These are phyloP conservation scores for Tipula helvola DNA, from an alignment of 2,888 invertebrate genomes.

Conservation along the genomic window DNA sequence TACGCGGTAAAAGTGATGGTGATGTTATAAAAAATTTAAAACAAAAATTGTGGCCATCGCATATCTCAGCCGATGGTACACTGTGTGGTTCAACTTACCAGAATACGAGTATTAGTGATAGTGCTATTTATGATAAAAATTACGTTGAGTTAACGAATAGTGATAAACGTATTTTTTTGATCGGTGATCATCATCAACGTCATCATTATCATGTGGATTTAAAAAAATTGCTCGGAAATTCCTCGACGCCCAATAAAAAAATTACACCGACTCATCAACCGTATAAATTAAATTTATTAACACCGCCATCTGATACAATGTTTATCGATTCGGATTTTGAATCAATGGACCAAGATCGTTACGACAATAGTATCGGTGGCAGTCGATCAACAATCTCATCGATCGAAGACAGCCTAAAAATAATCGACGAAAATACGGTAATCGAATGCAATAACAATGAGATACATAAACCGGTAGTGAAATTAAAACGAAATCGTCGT, in stretches of 20 bases:
- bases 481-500: not conserved
- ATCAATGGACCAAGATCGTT: constrained; percentile 19
- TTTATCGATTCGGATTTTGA: constrained; percentile 21
- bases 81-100: not conserved
- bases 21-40: constrained; percentile 6
- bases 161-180: not conserved
- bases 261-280: not conserved
- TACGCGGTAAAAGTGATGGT: constrained; percentile 4
- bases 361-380: not conserved
- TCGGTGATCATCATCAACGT: not conserved
- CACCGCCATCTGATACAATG: constrained; percentile 11
- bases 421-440: not conserved
- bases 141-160: too few relatives aligned
- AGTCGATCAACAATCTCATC: not conserved
- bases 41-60: not conserved
- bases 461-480: not conserved
- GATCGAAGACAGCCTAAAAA: not conserved
- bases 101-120: not conserved
- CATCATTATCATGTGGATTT: not conserved
- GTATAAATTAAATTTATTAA: constrained; percentile 10
- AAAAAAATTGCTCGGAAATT: not conserved
- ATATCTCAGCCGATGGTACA: not conserved
- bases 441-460: not conserved
- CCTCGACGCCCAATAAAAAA: constrained; percentile 11
- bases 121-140: not conserved